A percentile compares a stretch with the other conserved stretches of the same genome.
phyloP scores from a whole-genome alignment of 2,113 vertebrate genomes.

The Tangachromis dhanisi region DNA sequence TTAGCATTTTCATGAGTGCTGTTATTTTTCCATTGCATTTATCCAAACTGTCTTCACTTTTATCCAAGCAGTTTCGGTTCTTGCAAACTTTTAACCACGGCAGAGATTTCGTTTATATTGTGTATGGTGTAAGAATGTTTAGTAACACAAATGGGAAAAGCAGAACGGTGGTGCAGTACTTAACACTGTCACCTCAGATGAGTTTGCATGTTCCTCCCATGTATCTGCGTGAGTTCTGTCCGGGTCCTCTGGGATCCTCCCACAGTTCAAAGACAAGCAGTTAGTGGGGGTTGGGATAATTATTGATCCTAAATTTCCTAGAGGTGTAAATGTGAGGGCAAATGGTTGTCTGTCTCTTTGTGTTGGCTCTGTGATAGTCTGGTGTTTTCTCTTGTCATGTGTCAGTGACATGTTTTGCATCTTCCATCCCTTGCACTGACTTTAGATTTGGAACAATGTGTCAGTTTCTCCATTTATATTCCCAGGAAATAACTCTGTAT shows the following conservation, averaged over 20 bases:
- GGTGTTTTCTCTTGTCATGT: not conserved
- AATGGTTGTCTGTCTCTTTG: not conserved
- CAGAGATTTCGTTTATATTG: not conserved
- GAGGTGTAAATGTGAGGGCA: not conserved
- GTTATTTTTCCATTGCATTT: not conserved
- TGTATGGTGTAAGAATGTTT: not conserved
- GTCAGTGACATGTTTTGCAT: not conserved
- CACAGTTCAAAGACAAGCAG: not conserved
- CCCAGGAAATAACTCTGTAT: constrained; percentile 71
- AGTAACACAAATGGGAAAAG: not conserved
- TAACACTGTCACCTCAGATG: not conserved
- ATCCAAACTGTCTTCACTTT: not conserved
- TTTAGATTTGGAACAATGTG: constrained; percentile 80
- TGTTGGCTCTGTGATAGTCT: not conserved
- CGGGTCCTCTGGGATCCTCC: not conserved
- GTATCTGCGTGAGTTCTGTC: not conserved
- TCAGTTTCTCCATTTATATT: constrained; percentile 81
- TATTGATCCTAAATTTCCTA: not conserved
- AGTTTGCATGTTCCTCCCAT: not conserved
- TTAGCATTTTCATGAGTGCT: not conserved
- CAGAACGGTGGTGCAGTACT: not conserved
- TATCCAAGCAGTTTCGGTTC: not conserved
- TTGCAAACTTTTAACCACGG: not conserved
- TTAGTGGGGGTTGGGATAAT: not conserved
- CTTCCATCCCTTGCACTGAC: constrained; percentile 52